Base-by-base conservation (phyloP, 2,113 vertebrate species). In the Myotis brandtii region DNA sequence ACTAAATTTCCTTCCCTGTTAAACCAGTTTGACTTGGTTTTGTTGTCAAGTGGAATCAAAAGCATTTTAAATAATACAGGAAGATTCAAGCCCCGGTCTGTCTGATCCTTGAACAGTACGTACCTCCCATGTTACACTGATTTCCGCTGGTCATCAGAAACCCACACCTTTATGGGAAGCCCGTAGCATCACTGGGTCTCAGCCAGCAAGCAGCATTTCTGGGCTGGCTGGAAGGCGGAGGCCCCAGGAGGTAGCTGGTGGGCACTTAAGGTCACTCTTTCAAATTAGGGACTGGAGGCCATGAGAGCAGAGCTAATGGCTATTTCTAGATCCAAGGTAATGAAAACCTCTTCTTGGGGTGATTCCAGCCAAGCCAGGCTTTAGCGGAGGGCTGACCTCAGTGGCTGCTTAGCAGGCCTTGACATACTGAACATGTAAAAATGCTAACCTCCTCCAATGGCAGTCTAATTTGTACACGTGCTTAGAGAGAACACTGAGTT, bases 401-500 rank as follows among this genome's bases (percentile, higher is more conserved):
- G 83, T 2, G 37, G 27, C 79, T 84, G 83, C 75, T 95, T 87
- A 69, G 50, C 69, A 54, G 62, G 59, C 18, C 7, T 70, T 85
- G 90, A 95, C 5, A 0, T 56, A n/a, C 20, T 73, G 72, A 94
- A 89, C 86, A 25, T 37, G 90, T 80, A 21, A 72, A 93, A 93
- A 93, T 66, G 93, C 82, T 56, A 67, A 84, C 56, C 82, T 88
- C 67, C 72, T 94, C 72, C 34, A 48, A 76, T 67, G 79, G 77
- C 94, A 75, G 56, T 92, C 43, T 69, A 95, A 95, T 96, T 82
- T 94, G 93, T 50, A 64, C 40, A 94, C 83, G 85, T 59, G 85
- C 88, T 97, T 94, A 94, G 91, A 91, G 94, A 88, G 85, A 94
- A 93, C 73, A 73, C 88, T 14, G 72, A 34, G 92, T 89, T 82